Evolutionary conservation across 2,888 invertebrate species (phyloP), one percentile per base, ranked within the genome.

Genomic region (Lordiphosa fenestrarum): DNA sequence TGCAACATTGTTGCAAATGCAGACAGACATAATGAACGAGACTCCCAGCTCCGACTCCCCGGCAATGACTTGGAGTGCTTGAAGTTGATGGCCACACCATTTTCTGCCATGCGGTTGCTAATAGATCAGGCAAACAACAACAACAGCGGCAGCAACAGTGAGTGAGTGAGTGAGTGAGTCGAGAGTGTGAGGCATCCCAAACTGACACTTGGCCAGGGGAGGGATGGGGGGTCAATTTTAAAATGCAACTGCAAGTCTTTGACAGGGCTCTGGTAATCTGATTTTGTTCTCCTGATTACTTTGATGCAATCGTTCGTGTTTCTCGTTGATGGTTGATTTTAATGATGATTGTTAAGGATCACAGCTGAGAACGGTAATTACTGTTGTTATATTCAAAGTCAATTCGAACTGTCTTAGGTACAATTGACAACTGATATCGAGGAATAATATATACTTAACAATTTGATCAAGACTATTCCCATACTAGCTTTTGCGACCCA

Each of bases 81-180:
- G 12, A 39, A 54, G 54, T 46, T 50, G 49, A 62, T 62, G 62
- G 63, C 37, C 53, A 48, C 35, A 54, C 49, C 44, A 37, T 58
- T 59, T 55, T 57, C 50, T 57, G 65, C 48, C 57, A 62, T 65
- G 64, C 66, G 63, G 49, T 62, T 77, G 78, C 72, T 77, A 82
- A 77, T 77, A 77, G 78, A 82, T 74, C 82, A 70, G 55, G 63
- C 69, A 71, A 81, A 70, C 74, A 71, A 73, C 71, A 80, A 62
- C 44, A 55, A 63, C 19, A 19, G 19, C 19, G 4, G 19, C 19
- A 19, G 3, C 19, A 19, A 15, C 15, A 15, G 15, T 1, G 15
- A 15, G 15, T 15, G 15, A 15, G 19, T 19, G 19, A 19, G 19
- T 19, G 40, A 55, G 69, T 49, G 66, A 57, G 60, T 52, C n/a